A percentile compares a stretch with the other conserved stretches of the same genome.
Evolutionary conservation across 2,113 vertebrate species (phyloP).

Genomic region (Hyaena hyaena): DNA sequence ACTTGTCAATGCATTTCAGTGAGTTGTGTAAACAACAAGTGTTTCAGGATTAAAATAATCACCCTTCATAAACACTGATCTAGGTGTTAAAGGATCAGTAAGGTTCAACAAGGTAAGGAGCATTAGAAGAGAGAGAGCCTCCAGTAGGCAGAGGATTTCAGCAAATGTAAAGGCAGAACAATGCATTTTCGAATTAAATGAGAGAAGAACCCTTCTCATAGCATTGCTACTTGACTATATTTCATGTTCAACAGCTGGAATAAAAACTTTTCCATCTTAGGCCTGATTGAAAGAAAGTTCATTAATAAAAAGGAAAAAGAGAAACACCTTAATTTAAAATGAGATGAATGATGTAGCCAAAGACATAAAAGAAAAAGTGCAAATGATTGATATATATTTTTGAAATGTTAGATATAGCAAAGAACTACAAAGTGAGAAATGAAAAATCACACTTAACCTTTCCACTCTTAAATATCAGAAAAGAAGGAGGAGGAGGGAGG

Average conservation of each 20-base stretch:
- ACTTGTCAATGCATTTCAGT: not conserved
- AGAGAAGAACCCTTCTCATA: not conserved
- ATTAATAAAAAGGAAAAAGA: not conserved
- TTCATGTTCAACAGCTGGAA: not conserved
- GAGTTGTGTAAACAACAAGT: not conserved
- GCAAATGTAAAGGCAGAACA: not conserved
- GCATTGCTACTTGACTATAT: not conserved
- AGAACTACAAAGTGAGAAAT: not conserved
- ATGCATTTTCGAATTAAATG: not conserved
- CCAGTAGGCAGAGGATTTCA: not conserved
- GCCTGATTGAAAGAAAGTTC: not conserved
- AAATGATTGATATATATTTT: not conserved
- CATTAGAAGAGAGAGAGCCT: not conserved
- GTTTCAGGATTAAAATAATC: not conserved
- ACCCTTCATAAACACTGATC: not conserved
- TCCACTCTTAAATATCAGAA: not conserved
- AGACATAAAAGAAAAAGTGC: not conserved
- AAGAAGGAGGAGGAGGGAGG: not conserved
- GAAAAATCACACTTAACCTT: not conserved
- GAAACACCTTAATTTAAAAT: not conserved
- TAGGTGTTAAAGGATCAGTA: not conserved
- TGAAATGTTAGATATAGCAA: not conserved
- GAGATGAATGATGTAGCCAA: not conserved
- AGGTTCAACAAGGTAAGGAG: not conserved
- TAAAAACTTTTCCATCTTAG: not conserved